A percentile compares a stretch with the other conserved stretches of the same genome.
phyloP scores from a whole-genome alignment of 2,888 invertebrate species.

The Diarsia brunnea region DNA sequence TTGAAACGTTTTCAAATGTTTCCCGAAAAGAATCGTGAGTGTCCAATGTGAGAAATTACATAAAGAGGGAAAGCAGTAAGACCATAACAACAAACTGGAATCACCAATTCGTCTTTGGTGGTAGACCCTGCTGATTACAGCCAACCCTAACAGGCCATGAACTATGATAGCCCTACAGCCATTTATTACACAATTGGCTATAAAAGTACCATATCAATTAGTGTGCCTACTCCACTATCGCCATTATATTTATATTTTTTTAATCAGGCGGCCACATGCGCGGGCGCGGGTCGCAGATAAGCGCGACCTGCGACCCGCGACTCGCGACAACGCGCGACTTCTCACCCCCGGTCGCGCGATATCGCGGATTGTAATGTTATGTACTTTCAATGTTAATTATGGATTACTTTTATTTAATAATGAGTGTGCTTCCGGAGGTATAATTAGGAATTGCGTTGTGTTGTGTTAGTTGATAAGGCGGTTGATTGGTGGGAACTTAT shows the following conservation, averaged over 20 bases:
- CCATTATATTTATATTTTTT: conserved; percentile 51
- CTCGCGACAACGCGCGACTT: conserved; percentile 47
- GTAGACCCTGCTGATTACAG: not conserved
- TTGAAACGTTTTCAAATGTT: no score
- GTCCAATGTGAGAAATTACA: not conserved
- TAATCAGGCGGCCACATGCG: conserved; percentile 48
- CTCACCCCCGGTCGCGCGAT: conserved; percentile 49
- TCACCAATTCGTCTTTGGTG: not conserved
- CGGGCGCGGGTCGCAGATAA: conserved; percentile 47
- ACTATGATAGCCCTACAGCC: conserved; percentile 24
- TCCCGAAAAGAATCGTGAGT: not conserved
- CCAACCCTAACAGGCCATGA: not conserved
- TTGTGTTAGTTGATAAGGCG: not conserved
- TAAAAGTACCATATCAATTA: conserved; percentile 46
- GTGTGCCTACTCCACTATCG: conserved; percentile 46
- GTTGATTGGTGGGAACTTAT: not conserved
- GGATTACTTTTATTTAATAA: conserved; percentile 46
- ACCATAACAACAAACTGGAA: not conserved
- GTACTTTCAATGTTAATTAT: conserved; percentile 55
- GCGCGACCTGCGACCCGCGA: conserved; percentile 28
- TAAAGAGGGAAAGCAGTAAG: not conserved
- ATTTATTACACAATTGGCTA: conserved; percentile 31
- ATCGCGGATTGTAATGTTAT: conserved; percentile 29
- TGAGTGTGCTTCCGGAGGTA: conserved; percentile 47
- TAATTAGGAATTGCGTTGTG: conserved; percentile 13